Evolutionary conservation across 2,888 invertebrate species (phyloP).

Genomic region (Meghimatium bilineatum): DNA sequence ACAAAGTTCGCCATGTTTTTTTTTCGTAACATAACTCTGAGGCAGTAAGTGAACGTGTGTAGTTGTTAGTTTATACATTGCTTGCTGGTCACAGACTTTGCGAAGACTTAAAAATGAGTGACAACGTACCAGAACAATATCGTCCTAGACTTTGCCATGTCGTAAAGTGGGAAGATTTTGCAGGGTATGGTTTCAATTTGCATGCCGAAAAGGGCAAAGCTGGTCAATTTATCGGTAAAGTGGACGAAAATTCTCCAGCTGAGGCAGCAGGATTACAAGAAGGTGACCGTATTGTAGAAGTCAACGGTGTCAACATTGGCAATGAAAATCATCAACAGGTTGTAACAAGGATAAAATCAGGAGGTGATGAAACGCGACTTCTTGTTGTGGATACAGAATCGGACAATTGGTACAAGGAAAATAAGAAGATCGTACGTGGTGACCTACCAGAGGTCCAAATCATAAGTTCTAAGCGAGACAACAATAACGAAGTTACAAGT

Average conservation of each 20-base stretch:
- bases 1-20: not conserved
- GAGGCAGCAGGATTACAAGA: conserved; percentile 83
- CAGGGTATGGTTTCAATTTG: conserved; percentile 98
- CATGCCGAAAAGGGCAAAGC: conserved; percentile 97
- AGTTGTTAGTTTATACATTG: not conserved
- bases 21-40: not conserved
- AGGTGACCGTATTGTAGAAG: conserved; percentile 88
- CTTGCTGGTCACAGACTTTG: not conserved
- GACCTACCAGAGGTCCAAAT: conserved; percentile 61
- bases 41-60: not conserved
- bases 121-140: conserved; percentile 45
- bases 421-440: conserved; percentile 76
- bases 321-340: conserved; percentile 94
- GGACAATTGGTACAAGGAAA: conserved; percentile 84
- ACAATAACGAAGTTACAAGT: conserved; percentile 10
- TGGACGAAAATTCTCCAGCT: conserved; percentile 83
- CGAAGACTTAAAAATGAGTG: conserved; percentile 44
- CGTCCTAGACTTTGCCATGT: conserved; percentile 87
- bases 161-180: conserved; percentile 90
- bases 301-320: conserved; percentile 93
- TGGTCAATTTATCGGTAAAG: conserved; percentile 97
- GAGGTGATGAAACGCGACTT: conserved; percentile 89
- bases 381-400: conserved; percentile 89
- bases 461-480: conserved; percentile 19
- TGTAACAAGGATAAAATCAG: conserved; percentile 93